phyloP scores from a whole-genome alignment of 2,888 invertebrate genomes.

The Hirtodrosophila trivittata region DNA sequence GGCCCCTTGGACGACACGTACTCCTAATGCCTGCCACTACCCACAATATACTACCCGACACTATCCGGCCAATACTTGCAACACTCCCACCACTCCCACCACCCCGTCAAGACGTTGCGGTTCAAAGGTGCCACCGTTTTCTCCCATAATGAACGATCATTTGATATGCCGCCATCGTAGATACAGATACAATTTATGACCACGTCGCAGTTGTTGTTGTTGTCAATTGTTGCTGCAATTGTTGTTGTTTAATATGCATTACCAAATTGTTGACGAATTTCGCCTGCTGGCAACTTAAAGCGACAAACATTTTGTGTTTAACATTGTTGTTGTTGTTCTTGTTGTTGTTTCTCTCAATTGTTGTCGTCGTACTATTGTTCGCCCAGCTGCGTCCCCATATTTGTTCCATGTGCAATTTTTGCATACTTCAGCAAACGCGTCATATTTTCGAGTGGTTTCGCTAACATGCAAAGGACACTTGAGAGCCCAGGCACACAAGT shows the following conservation, averaged over 20 bases:
- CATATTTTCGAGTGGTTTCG: conserved; percentile 83
- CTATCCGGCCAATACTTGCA: not conserved
- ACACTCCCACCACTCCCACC: not conserved
- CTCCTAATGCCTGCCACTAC: conserved; percentile 23
- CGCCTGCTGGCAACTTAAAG: conserved; percentile 44
- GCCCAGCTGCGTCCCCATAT: conserved; percentile 55
- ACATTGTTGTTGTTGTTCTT: conserved; percentile 36
- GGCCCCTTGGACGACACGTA: conserved; percentile 62
- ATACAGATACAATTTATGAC: conserved; percentile 50
- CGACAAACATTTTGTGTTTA: conserved; percentile 50
- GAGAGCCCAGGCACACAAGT: conserved; percentile 79
- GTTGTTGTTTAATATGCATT: conserved; percentile 43
- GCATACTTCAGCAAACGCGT: conserved; percentile 83
- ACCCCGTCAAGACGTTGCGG: conserved; percentile 48
- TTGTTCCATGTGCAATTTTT: conserved; percentile 81
- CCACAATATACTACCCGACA: not conserved
- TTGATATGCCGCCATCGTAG: conserved; percentile 58
- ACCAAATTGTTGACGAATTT: conserved; percentile 47
- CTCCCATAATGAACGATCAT: conserved; percentile 61
- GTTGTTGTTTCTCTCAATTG: conserved; percentile 15
- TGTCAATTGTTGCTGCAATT: conserved; percentile 1
- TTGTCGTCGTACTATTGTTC: conserved; percentile 17
- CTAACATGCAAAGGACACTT: conserved; percentile 82
- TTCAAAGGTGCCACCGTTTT: conserved; percentile 71
- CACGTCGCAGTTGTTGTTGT: conserved; percentile 26